Conservation (phyloP, 2,797 vertebrate genomes). For the Eupleurogrammus muticus region DNA sequence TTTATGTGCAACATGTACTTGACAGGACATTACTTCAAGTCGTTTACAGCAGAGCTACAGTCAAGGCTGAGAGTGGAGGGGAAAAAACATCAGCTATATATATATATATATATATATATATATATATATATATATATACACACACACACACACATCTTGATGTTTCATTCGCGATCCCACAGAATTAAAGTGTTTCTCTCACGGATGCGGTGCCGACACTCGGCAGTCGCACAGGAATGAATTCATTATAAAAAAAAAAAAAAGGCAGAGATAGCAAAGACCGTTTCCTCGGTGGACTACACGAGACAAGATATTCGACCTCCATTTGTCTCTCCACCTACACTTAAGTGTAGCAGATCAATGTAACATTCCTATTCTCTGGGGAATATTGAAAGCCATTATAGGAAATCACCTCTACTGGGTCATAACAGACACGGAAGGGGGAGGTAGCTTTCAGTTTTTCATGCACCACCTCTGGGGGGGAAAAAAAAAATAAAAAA, state of each 20-base stretch:
- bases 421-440: not conserved
- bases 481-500: too few relatives aligned
- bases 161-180: not conserved
- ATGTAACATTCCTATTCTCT: constrained; percentile 14
- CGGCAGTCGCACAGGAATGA: constrained; percentile 7
- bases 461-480: too few relatives aligned
- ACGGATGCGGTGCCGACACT: not conserved
- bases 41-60: constrained; percentile 22
- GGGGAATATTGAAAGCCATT: constrained; percentile 17
- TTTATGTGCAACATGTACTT: constrained; percentile 26
- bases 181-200: not conserved
- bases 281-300: constrained; percentile 11
- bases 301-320: constrained; percentile 23
- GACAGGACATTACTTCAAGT: constrained; percentile 27
- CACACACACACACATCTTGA: not conserved
- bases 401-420: constrained; percentile 6
- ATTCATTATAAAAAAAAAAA: constrained; percentile 30
- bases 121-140: too few relatives aligned
- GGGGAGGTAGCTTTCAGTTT: not conserved
- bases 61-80: not conserved
- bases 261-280: constrained; percentile 14
- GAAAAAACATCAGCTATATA: not conserved
- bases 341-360: constrained; percentile 28
- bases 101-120: too few relatives aligned
- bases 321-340: constrained; percentile 37